Evolutionary conservation across 2,113 vertebrate genomes (phyloP).

Genomic region (Tympanuchus pallidicinctus): DNA sequence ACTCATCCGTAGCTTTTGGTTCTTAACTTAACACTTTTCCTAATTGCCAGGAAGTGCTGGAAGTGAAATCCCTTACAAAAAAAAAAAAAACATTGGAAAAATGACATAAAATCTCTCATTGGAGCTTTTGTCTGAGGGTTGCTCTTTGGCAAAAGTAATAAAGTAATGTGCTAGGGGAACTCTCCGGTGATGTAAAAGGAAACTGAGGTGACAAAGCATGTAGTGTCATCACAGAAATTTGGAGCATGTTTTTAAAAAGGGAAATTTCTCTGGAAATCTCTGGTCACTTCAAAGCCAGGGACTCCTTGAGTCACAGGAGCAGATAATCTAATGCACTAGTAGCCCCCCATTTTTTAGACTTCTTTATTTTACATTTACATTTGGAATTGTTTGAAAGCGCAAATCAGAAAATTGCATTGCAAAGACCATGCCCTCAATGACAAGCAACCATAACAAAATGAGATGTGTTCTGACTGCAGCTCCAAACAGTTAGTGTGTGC

Average conservation of each 20-base stretch:
- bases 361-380: neutral
- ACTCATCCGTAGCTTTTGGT: neutral
- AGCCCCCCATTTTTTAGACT: neutral
- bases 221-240: neutral
- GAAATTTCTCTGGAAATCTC: neutral
- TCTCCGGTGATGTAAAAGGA: neutral
- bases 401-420: accelerated
- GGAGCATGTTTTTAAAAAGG: neutral
- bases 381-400: neutral
- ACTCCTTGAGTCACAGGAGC: neutral
- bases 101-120: neutral
- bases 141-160: neutral
- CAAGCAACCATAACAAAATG: neutral
- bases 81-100: neutral
- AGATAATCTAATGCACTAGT: neutral
- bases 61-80: neutral
- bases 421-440: neutral
- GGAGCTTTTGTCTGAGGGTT: neutral
- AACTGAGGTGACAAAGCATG: neutral
- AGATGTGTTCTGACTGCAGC: neutral
- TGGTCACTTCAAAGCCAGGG: neutral
- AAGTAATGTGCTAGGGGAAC: neutral
- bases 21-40: neutral
- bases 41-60: neutral
- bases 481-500: neutral